A percentile compares a stretch with the other conserved stretches of the same genome.
Conservation (phyloP, 2,888 invertebrate species). For the Ceratothoa steindachneri region DNA sequence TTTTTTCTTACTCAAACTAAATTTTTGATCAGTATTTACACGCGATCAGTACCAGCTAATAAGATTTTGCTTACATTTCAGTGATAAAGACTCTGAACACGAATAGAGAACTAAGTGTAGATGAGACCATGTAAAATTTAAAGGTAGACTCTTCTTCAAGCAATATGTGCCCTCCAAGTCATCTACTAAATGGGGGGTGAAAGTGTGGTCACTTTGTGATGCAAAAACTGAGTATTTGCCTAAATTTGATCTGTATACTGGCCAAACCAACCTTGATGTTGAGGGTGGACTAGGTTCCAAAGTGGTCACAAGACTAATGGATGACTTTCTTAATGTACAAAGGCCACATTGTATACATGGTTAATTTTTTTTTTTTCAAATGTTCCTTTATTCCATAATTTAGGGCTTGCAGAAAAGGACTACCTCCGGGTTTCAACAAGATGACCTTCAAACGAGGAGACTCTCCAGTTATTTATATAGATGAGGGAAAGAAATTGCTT, state of each 20-base stretch:
- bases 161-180: not conserved
- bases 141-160: not conserved
- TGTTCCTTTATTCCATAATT: not conserved
- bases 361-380: not conserved
- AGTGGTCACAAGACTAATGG: not conserved
- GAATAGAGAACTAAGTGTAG: not conserved
- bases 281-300: not conserved
- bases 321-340: not conserved
- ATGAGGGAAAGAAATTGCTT: not conserved
- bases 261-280: not conserved
- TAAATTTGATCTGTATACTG: not conserved
- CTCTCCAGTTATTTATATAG: not conserved
- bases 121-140: slow-evolving; percentile 1
- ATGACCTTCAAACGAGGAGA: not conserved
- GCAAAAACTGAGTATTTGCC: not conserved
- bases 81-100: not conserved
- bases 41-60: not conserved
- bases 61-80: not conserved
- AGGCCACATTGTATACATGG: not conserved
- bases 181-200: not conserved
- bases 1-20: not conserved
- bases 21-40: not conserved
- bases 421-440: not conserved
- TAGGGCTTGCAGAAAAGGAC: not conserved
- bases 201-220: not conserved